Conservation (phyloP, 2,888 invertebrate species). For the Embidobia sp. region DNA sequence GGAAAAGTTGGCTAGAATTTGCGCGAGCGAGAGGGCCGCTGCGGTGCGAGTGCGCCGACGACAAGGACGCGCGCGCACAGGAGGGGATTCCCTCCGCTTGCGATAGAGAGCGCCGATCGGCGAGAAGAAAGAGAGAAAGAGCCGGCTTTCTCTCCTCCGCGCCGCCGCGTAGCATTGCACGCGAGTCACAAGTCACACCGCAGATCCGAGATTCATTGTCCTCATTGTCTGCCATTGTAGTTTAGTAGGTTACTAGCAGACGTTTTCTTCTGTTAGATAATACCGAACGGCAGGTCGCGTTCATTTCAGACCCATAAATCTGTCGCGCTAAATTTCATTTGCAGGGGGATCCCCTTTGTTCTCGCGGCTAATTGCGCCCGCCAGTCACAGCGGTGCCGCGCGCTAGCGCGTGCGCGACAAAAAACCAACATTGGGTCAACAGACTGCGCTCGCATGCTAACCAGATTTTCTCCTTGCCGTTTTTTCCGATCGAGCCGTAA, state of each 20-base stretch:
- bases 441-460: too few species aligned
- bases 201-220: slow-evolving; percentile 75
- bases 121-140: slow-evolving; percentile 42
- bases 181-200: slow-evolving; percentile 70
- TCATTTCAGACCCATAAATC: slow-evolving; percentile 45
- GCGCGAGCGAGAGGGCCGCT: slow-evolving; percentile 3
- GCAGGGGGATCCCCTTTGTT: slow-evolving; percentile 5
- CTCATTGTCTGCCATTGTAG: slow-evolving; percentile 74
- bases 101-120: slow-evolving; percentile 23
- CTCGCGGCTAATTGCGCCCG: slow-evolving; percentile 16
- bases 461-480: too few species aligned
- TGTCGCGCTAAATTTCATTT: slow-evolving; percentile 8
- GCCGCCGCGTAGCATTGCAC: slow-evolving; percentile 63
- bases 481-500: too few species aligned
- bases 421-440: too few species aligned
- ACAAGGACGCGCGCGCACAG: not conserved
- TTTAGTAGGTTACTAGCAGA: slow-evolving; percentile 77
- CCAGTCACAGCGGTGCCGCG: too few species aligned
- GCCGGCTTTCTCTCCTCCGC: slow-evolving; percentile 69
- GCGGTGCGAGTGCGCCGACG: too few species aligned
- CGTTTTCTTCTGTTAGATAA: slow-evolving; percentile 74
- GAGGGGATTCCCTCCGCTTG: slow-evolving; percentile 10
- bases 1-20: slow-evolving; percentile 46
- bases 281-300: slow-evolving; percentile 53
- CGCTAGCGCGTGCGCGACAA: too few species aligned